Conservation (phyloP, 1,140 invertebrate species). For the Druon quercuslanigerum region DNA sequence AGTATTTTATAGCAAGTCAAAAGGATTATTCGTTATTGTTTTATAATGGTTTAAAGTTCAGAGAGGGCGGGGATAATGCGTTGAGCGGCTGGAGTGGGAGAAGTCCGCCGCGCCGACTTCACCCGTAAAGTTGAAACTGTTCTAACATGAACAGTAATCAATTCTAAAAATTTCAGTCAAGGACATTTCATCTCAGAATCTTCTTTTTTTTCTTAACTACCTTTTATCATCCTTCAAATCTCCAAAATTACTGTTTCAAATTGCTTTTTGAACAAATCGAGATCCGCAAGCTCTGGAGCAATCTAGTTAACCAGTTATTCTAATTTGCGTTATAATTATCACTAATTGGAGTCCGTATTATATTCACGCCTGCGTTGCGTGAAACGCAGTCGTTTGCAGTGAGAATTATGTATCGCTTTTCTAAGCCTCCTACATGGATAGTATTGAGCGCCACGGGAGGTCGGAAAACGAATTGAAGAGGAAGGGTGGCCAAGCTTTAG, state of each 20-base stretch:
- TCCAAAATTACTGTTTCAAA: background rate
- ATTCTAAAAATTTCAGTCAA: background rate
- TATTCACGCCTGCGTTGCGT: background rate
- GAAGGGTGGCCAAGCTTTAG: background rate
- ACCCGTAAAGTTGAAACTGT: background rate
- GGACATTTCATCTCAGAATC: too few relatives aligned
- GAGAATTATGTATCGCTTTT: conserved; percentile 1
- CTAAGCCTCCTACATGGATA: background rate
- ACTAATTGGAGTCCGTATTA: background rate
- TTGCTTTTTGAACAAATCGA: background rate
- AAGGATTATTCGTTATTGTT: too few relatives aligned
- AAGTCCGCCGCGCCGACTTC: background rate
- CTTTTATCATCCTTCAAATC: too few relatives aligned
- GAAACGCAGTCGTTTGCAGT: background rate
- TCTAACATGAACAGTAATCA: background rate
- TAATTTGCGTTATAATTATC: background rate
- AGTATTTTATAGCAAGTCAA: too few relatives aligned
- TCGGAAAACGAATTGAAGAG: background rate
- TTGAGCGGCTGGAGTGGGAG: too few relatives aligned
- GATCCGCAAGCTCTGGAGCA: background rate
- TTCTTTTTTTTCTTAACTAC: too few relatives aligned
- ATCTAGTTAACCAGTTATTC: too few relatives aligned
- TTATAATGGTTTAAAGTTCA: too few relatives aligned
- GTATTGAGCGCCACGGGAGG: conserved; percentile 5
- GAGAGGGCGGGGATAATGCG: too few relatives aligned